These are phyloP conservation scores for Acropternis orthonyx DNA, from an alignment of 2,797 vertebrate species.

Conservation along the genomic window DNA sequence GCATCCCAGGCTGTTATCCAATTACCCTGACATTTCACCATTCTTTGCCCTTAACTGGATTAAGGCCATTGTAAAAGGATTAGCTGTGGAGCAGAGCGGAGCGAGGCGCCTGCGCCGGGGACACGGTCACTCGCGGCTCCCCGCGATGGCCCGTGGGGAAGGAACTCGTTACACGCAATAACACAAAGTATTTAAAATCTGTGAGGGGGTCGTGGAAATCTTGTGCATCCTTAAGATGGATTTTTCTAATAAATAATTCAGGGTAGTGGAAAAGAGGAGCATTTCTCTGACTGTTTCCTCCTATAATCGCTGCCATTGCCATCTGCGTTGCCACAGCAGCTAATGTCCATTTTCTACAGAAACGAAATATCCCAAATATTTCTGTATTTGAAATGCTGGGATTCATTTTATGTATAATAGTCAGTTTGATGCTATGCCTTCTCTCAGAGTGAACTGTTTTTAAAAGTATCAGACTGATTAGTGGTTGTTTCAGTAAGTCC, in stretches of 20 bases:
- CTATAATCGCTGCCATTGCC: background rate
- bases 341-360: background rate
- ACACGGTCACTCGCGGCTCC: slow-evolving; percentile 12
- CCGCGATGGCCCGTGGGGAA: background rate
- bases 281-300: background rate
- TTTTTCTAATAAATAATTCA: background rate
- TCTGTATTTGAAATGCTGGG: background rate
- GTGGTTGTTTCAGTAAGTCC: background rate
- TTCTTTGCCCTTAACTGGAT: slow-evolving; percentile 91
- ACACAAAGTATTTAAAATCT: rapidly evolving
- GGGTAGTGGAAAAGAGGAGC: background rate
- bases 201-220: rapidly evolving
- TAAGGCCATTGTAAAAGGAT: slow-evolving; percentile 94
- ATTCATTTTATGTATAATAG: rapidly evolving
- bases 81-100: slow-evolving; percentile 79
- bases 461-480: background rate
- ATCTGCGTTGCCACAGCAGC: rapidly evolving
- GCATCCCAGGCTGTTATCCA: slow-evolving; percentile 84
- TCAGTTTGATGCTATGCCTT: background rate
- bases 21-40: slow-evolving; percentile 90
- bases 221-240: background rate
- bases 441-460: background rate
- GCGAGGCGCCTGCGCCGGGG: slow-evolving; percentile 52
- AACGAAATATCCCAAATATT: background rate
- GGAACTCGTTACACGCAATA: background rate